Conservation (phyloP, 2,797 vertebrate species). For the Lepilemur septentrionalis region DNA sequence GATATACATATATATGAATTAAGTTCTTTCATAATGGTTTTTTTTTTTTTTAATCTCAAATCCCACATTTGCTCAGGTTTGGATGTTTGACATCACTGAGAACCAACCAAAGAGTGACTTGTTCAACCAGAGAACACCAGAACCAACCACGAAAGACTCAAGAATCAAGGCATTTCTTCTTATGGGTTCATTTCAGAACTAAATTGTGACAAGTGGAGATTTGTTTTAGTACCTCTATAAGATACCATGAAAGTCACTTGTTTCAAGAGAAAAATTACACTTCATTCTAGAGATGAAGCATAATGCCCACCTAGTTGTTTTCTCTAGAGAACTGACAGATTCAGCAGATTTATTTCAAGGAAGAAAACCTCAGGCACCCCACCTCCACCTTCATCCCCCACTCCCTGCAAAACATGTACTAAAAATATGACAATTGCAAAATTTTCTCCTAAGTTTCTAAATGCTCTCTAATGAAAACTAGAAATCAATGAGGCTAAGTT, state of each 20-base stretch:
- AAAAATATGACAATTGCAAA: neutral
- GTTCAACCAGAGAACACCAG: neutral
- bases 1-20: neutral
- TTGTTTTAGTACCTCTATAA: neutral
- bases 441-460: neutral
- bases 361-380: neutral
- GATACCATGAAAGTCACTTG: neutral
- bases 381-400: neutral
- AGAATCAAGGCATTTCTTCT: neutral
- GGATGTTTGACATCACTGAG: neutral
- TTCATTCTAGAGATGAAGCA: neutral
- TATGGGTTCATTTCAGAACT: neutral
- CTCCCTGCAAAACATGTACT: neutral
- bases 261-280: neutral
- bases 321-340: neutral
- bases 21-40: neutral
- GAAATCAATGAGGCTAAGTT: neutral
- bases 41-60: neutral
- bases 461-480: constrained; percentile 15
- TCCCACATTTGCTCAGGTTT: neutral
- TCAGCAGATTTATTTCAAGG: neutral
- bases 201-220: neutral
- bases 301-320: neutral
- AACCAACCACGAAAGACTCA: neutral
- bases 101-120: neutral